Evolutionary conservation across 2,797 vertebrate genomes (phyloP).

Genomic region (Lycodopsis pacificus): DNA sequence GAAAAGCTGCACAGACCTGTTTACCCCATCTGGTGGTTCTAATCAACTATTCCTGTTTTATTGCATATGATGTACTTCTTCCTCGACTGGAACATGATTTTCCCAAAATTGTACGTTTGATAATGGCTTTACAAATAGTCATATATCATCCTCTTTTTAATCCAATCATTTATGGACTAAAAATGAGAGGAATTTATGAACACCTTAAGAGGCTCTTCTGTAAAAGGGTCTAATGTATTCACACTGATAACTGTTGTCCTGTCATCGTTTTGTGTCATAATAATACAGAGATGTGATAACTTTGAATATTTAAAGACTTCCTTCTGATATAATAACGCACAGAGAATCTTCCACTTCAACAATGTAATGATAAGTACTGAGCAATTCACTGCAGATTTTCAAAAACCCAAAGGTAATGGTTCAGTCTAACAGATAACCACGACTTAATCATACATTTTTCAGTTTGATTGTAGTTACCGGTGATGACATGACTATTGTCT

Average conservation of each 20-base stretch:
- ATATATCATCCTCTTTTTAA: constrained; percentile 8
- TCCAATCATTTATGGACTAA: constrained; percentile 11
- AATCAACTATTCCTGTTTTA: neutral
- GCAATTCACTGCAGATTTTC: neutral
- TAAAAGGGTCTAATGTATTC: neutral
- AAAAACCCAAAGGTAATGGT: neutral
- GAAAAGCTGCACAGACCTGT: constrained; percentile 1
- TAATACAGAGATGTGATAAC: neutral
- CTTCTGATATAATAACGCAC: neutral
- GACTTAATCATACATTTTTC: neutral
- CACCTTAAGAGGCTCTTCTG: neutral
- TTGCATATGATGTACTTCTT: neutral
- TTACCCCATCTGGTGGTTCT: constrained; percentile 28
- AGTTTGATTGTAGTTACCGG: too few species aligned
- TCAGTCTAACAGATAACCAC: too few species aligned
- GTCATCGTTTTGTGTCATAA: neutral
- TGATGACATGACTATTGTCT: too few species aligned
- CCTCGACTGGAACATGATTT: neutral
- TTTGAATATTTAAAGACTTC: too few species aligned
- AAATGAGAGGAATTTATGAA: constrained; percentile 15
- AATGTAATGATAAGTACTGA: neutral
- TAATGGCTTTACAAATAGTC: neutral
- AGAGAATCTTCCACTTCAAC: neutral
- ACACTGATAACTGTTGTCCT: neutral
- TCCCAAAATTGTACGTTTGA: neutral